phyloP scores from a whole-genome alignment of 2,888 invertebrate species.

The Cryptocheilus praepositus region DNA sequence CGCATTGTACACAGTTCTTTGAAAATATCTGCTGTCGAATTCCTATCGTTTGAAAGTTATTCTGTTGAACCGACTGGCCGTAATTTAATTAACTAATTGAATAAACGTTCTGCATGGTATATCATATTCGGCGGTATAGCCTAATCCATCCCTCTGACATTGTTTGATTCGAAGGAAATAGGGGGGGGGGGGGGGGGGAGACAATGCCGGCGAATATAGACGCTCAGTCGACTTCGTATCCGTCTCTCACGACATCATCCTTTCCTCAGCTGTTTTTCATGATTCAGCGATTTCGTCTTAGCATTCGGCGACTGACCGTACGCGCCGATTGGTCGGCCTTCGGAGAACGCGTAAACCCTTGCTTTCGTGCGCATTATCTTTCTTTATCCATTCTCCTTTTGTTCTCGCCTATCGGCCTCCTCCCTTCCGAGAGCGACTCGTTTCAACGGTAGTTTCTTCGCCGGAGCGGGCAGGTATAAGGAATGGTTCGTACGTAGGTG shows the following conservation, averaged over 20 bases:
- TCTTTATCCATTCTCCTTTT: constrained; percentile 54
- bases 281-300: constrained; percentile 61
- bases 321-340: constrained; percentile 56
- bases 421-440: constrained; percentile 22
- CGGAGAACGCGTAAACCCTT: constrained; percentile 68
- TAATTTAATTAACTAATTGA: too few species aligned
- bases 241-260: neutral
- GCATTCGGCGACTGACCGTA: constrained; percentile 42
- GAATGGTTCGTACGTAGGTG: constrained; percentile 2
- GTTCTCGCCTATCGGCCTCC: constrained; percentile 35
- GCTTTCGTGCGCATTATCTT: constrained; percentile 65
- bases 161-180: too few species aligned
- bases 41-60: neutral
- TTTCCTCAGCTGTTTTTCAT: constrained; percentile 54
- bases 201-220: too few species aligned
- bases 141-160: too few species aligned
- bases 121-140: too few species aligned
- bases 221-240: neutral
- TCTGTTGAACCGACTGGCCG: too few species aligned
- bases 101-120: too few species aligned
- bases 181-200: too few species aligned
- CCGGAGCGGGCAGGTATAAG: constrained; percentile 30
- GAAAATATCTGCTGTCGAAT: too few species aligned
- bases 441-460: constrained; percentile 10
- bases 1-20: too few species aligned